Conservation (phyloP, 2,113 vertebrate species). For the Choloepus hoffmanni region DNA sequence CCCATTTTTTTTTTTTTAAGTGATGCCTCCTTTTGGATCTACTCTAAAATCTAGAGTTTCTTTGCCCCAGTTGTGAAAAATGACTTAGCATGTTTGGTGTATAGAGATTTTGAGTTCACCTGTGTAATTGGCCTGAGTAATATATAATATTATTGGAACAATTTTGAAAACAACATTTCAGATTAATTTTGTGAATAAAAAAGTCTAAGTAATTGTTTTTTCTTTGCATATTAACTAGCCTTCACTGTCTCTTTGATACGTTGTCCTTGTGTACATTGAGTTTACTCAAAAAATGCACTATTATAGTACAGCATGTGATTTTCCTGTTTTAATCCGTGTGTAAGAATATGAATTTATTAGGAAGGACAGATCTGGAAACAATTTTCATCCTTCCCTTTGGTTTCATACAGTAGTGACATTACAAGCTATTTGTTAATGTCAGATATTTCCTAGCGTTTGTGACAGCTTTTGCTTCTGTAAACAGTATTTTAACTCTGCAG, state of each 20-base stretch:
- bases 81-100: not conserved
- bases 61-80: slow-evolving; percentile 21
- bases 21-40: not conserved
- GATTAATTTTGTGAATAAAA: slow-evolving; percentile 65
- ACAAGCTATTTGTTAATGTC: slow-evolving; percentile 14
- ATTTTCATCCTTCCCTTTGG: slow-evolving; percentile 7
- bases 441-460: not conserved
- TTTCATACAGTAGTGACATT: not conserved
- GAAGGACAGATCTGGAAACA: not conserved
- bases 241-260: not conserved
- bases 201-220: slow-evolving; percentile 46
- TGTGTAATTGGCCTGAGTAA: slow-evolving; percentile 31
- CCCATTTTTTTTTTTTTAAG: not conserved
- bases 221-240: slow-evolving; percentile 31
- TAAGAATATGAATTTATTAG: slow-evolving; percentile 44
- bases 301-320: slow-evolving; percentile 6
- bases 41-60: slow-evolving; percentile 14
- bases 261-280: slow-evolving; percentile 23
- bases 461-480: slow-evolving; percentile 35
- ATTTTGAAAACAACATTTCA: slow-evolving; percentile 49
- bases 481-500: not conserved
- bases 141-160: slow-evolving; percentile 13
- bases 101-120: not conserved
- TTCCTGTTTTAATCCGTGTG: slow-evolving; percentile 33
- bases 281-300: slow-evolving; percentile 12